Evolutionary conservation across 2,888 invertebrate genomes (phyloP).

Genomic region (Megamerina dolium): DNA sequence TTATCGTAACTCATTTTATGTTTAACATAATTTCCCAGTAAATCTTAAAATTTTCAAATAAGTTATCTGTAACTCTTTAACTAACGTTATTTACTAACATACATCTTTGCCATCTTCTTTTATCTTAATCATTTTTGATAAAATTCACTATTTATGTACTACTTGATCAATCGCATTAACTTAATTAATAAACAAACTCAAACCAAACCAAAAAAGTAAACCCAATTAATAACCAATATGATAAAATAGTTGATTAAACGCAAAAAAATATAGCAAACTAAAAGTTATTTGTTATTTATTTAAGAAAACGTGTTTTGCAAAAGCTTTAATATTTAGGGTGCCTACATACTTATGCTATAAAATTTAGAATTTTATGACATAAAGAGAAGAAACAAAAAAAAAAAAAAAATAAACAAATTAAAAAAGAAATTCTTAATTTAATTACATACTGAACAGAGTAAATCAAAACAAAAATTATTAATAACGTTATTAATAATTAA

Average conservation of each 20-base stretch:
- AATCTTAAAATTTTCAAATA: too few relatives aligned
- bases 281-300: constrained; percentile 32
- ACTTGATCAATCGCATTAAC: too few relatives aligned
- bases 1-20: too few relatives aligned
- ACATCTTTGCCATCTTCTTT: too few relatives aligned
- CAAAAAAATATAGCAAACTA: constrained; percentile 13
- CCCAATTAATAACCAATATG: too few relatives aligned
- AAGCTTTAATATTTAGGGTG: constrained; percentile 51
- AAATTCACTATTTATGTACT: too few relatives aligned
- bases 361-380: constrained; percentile 46
- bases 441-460: constrained; percentile 5
- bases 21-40: too few relatives aligned
- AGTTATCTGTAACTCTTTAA: too few relatives aligned
- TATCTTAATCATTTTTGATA: too few relatives aligned
- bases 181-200: constrained; percentile 6
- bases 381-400: constrained; percentile 19
- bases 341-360: constrained; percentile 51
- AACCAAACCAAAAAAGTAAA: constrained; percentile 17
- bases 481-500: too few relatives aligned
- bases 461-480: constrained; percentile 9
- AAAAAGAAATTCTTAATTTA: constrained; percentile 5
- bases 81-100: too few relatives aligned
- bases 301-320: constrained; percentile 49
- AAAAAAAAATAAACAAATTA: constrained; percentile 15
- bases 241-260: constrained; percentile 6